phyloP scores from a whole-genome alignment of 1,140 invertebrate genomes.

The Conus ventricosus region DNA sequence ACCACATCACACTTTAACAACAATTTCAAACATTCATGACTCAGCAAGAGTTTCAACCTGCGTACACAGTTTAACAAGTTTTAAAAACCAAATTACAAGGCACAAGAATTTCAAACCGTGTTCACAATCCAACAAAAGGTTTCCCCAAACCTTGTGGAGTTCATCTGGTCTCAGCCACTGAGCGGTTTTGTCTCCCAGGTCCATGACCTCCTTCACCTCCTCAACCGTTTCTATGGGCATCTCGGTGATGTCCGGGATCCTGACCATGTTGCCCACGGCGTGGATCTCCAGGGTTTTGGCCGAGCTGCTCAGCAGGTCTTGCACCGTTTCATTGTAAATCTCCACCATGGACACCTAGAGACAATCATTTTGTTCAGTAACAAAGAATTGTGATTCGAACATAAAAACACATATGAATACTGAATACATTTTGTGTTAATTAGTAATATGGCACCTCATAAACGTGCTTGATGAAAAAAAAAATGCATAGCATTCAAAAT shows the following conservation, averaged over 20 bases:
- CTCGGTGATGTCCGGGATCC: constrained; percentile 68
- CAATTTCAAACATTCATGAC: too few species aligned
- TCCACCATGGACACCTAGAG: constrained; percentile 72
- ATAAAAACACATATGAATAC: too few species aligned
- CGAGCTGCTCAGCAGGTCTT: constrained; percentile 70
- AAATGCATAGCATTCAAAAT: too few species aligned
- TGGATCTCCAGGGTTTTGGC: constrained; percentile 64
- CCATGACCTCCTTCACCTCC: constrained; percentile 79
- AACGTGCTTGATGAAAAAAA: too few species aligned
- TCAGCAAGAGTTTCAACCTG: too few species aligned
- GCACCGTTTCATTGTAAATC: constrained; percentile 76
- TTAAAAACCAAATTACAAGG: too few species aligned
- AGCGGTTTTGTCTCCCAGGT: constrained; percentile 79
- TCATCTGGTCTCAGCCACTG: constrained; percentile 81
- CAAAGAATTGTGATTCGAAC: too few species aligned
- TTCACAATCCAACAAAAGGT: background rate
- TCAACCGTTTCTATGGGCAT: constrained; percentile 59
- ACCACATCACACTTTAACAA: too few species aligned
- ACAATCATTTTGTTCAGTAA: too few species aligned
- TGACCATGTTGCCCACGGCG: constrained; percentile 69
- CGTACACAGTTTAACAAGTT: too few species aligned
- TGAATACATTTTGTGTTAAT: too few species aligned
- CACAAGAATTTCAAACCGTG: background rate
- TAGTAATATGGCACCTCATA: too few species aligned
- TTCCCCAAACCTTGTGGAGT: constrained; percentile 74